Percentiles rank a stretch among this genome's conserved stretches.
These are phyloP conservation scores for Ephestia elutella DNA, from an alignment of 1,140 invertebrate genomes.

Conservation along the genomic window DNA sequence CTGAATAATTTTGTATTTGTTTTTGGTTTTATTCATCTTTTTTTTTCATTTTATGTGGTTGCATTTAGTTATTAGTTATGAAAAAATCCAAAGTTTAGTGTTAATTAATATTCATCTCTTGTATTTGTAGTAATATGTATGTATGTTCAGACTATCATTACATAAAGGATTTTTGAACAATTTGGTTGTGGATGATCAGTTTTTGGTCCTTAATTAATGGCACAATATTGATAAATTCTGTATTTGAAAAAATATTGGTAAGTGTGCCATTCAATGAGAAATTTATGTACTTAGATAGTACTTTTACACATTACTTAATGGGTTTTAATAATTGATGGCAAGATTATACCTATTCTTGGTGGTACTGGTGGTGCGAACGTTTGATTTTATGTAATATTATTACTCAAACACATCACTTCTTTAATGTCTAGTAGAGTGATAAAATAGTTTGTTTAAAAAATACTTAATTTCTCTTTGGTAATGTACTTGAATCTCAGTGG, in stretches of 20 bases:
- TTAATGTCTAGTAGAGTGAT: background rate
- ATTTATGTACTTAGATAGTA: constrained; percentile 2
- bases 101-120: constrained; percentile 50
- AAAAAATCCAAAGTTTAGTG: constrained; percentile 74
- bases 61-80: constrained; percentile 73
- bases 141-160: constrained; percentile 35
- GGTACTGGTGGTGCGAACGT: background rate
- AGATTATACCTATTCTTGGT: background rate
- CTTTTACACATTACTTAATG: background rate
- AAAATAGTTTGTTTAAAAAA: background rate
- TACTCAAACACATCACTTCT: background rate
- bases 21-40: constrained; percentile 58
- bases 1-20: constrained; percentile 57
- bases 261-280: constrained; percentile 3
- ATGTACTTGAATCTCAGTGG: background rate
- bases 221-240: background rate
- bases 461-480: background rate
- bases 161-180: constrained; percentile 21
- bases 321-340: background rate
- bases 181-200: constrained; percentile 32
- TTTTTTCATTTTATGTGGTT: constrained; percentile 55
- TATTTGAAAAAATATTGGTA: background rate
- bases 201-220: constrained; percentile 19
- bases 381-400: background rate
- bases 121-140: constrained; percentile 39